phyloP scores from a whole-genome alignment of 2,797 vertebrate species.

The Cyclopterus lumpus region DNA sequence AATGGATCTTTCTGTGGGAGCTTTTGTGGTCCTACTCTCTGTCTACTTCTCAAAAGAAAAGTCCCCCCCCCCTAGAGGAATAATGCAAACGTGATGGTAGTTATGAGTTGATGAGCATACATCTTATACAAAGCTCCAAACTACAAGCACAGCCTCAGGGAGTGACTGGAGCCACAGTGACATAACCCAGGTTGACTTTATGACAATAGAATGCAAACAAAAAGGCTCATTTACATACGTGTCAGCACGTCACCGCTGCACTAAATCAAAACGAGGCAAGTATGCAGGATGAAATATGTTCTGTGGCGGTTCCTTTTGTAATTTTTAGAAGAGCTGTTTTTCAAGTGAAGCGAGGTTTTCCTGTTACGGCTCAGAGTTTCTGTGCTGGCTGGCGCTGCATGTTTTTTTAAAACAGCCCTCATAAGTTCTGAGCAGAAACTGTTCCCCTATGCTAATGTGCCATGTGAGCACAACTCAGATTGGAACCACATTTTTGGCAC shows the following conservation, averaged over 20 bases:
- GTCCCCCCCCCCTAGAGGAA: constrained; percentile 36
- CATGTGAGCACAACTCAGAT: constrained; percentile 62
- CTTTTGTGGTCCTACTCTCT: constrained; percentile 40
- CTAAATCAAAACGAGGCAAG: background rate
- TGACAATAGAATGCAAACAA: background rate
- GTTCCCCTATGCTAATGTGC: constrained; percentile 45
- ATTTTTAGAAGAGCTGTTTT: constrained; percentile 5
- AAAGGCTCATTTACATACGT: background rate
- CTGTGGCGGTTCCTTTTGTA: background rate
- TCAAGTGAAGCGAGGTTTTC: background rate
- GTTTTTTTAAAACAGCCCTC: constrained; percentile 47
- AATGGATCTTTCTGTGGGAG: constrained; percentile 44
- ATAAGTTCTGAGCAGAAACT: constrained; percentile 45
- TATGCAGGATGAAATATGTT: constrained; percentile 2
- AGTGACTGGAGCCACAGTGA: constrained; percentile 16
- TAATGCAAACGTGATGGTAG: constrained; percentile 23
- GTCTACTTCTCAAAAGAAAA: constrained; percentile 42
- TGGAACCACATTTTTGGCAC: constrained; percentile 76
- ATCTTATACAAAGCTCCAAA: constrained; percentile 5
- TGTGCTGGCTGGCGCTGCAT: constrained; percentile 30
- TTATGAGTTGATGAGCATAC: constrained; percentile 13
- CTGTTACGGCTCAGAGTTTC: constrained; percentile 38
- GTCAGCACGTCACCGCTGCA: background rate
- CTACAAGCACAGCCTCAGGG: background rate
- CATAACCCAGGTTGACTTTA: background rate